These are phyloP conservation scores for Tauraco hartlaubi DNA, from an alignment of 2,797 vertebrate genomes.

Conservation along the genomic window DNA sequence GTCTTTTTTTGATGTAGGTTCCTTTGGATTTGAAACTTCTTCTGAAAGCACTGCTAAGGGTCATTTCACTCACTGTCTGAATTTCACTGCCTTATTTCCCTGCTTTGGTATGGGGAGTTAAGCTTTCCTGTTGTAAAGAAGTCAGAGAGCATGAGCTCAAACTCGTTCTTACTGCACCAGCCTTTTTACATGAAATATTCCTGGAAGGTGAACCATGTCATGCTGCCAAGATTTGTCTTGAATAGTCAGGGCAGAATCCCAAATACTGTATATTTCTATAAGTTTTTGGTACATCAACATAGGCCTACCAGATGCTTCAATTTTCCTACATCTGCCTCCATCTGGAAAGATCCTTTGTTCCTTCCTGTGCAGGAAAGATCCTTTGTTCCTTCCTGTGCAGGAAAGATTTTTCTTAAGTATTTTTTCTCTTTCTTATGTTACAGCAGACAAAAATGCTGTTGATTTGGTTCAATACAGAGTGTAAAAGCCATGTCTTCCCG, in stretches of 20 bases:
- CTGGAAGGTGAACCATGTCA: not conserved
- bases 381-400: not conserved
- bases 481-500: not conserved
- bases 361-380: not conserved
- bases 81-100: not conserved
- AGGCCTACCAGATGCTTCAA: rapidly evolving
- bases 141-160: not conserved
- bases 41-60: not conserved
- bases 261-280: not conserved
- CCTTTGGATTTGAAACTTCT: not conserved
- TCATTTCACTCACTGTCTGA: not conserved
- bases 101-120: rapidly evolving
- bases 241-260: not conserved
- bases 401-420: not conserved
- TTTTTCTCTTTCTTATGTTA: not conserved
- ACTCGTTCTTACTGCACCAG: not conserved
- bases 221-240: not conserved
- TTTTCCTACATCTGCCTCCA: not conserved
- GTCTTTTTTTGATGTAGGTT: not conserved
- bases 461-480: not conserved
- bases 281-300: not conserved
- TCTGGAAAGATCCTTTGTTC: not conserved
- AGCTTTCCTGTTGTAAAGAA: not conserved
- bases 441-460: not conserved
- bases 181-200: not conserved